phyloP scores from a whole-genome alignment of 1,140 invertebrate genomes.

The Theocolax elegans region DNA sequence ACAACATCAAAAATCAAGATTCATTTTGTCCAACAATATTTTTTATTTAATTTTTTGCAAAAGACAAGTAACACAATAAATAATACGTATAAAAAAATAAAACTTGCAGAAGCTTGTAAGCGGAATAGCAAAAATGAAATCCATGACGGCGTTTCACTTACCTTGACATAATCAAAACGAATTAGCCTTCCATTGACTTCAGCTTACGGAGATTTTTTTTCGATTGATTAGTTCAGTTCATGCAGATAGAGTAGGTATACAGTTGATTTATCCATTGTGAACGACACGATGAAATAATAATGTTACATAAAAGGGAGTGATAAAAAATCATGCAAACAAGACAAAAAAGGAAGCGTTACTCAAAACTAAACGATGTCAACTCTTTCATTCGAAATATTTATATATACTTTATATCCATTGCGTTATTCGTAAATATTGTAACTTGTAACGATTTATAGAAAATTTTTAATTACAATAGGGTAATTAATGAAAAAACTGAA shows the following conservation, averaged over 20 bases:
- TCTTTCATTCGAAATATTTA: not conserved
- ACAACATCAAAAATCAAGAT: too few species aligned
- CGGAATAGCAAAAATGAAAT: conserved; percentile 25
- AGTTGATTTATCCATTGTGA: conserved; percentile 22
- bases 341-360: conserved; percentile 30
- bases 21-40: too few species aligned
- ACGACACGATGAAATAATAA: conserved; percentile 57
- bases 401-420: too few species aligned
- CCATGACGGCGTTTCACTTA: conserved; percentile 41
- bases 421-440: too few species aligned
- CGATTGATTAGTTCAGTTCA: conserved; percentile 57
- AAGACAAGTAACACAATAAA: not conserved
- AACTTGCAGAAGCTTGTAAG: conserved; percentile 26
- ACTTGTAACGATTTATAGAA: too few species aligned
- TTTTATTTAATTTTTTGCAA: too few species aligned
- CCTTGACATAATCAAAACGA: conserved; percentile 7
- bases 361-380: too few species aligned
- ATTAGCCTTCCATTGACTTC: conserved; percentile 25
- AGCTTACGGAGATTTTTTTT: conserved; percentile 42
- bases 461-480: not conserved
- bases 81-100: not conserved
- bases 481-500: conserved; percentile 11
- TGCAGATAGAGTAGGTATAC: conserved; percentile 51
- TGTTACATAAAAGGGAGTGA: conserved; percentile 12
- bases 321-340: conserved; percentile 53